Conservation (phyloP, 2,113 vertebrate genomes). For the Taurulus bubalis region DNA sequence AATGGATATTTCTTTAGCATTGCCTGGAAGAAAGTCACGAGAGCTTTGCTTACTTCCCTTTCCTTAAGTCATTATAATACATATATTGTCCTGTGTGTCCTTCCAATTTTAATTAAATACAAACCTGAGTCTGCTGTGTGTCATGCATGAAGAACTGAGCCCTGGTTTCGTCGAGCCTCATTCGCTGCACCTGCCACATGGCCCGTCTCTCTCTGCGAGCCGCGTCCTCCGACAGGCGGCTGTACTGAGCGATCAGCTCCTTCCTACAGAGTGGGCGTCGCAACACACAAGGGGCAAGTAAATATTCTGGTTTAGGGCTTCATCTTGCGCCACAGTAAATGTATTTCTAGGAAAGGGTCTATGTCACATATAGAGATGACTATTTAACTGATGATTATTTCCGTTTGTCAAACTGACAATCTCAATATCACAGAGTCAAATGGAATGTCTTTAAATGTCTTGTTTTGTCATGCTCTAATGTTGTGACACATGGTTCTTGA, state of each 20-base stretch:
- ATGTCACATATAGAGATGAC: neutral
- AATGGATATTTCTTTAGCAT: constrained; percentile 84
- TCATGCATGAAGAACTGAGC: constrained; percentile 87
- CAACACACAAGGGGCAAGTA: constrained; percentile 1
- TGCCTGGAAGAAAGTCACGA: constrained; percentile 64
- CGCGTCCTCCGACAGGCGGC: constrained; percentile 92
- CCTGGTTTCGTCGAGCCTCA: constrained; percentile 85
- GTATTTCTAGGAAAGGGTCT: neutral
- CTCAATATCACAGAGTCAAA: too few relatives aligned
- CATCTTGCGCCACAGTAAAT: constrained; percentile 1
- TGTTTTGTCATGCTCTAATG: neutral
- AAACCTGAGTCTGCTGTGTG: constrained; percentile 83
- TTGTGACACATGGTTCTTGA: neutral
- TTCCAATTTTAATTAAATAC: constrained; percentile 26
- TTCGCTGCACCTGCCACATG: constrained; percentile 91
- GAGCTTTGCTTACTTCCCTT: neutral
- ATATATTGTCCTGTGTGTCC: constrained; percentile 6
- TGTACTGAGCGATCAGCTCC: constrained; percentile 93
- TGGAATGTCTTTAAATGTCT: neutral
- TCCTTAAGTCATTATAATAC: neutral
- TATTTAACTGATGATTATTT: neutral
- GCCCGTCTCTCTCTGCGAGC: constrained; percentile 90
- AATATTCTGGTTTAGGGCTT: neutral
- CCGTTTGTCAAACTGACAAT: neutral
- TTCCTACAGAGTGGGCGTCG: constrained; percentile 81